A percentile compares a stretch with the other conserved stretches of the same genome.
These are phyloP conservation scores for Gymnocheta viridis DNA, from an alignment of 2,888 invertebrate genomes.

Conservation along the genomic window DNA sequence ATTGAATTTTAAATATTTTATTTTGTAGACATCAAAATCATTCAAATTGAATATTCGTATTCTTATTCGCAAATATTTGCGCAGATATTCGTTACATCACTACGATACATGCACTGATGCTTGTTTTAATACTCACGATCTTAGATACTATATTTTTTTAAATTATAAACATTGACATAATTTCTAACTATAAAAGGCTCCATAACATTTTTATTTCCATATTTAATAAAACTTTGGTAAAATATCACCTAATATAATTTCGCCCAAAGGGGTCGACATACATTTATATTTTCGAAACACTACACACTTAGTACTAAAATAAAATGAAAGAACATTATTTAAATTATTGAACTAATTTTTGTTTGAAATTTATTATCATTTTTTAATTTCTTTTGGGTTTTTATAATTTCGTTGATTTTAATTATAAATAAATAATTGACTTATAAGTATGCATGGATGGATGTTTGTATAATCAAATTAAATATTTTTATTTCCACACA, in stretches of 20 bases:
- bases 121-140: no score
- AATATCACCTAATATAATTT: neutral
- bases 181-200: no score
- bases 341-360: slow-evolving; percentile 31
- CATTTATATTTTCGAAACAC: neutral
- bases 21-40: no score
- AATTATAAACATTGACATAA: no score
- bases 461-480: neutral
- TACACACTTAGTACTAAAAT: neutral
- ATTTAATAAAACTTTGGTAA: neutral
- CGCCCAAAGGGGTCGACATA: neutral
- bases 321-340: slow-evolving; percentile 29
- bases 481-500: slow-evolving; percentile 18
- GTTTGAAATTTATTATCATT: slow-evolving; percentile 11
- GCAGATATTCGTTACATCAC: no score
- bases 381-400: neutral
- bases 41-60: no score
- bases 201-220: neutral
- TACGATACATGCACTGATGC: no score
- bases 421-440: slow-evolving; percentile 34
- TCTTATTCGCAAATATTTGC: no score
- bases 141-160: no score
- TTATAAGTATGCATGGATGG: neutral
- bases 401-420: slow-evolving; percentile 4
- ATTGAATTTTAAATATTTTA: no score